These are phyloP conservation scores for Vanessa cardui DNA, from an alignment of 2,888 invertebrate species.

Conservation along the genomic window DNA sequence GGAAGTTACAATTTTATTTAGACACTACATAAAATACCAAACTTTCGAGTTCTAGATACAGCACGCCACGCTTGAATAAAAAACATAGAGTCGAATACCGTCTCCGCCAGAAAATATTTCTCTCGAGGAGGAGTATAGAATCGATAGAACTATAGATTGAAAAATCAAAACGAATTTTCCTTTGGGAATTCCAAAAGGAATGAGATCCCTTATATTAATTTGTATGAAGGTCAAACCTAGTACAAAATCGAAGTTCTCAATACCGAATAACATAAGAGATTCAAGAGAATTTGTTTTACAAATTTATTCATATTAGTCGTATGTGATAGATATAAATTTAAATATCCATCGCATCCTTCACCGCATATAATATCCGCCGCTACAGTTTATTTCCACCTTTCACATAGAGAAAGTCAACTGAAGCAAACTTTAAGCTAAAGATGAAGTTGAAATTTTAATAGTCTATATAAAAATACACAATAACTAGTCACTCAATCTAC, in stretches of 20 bases:
- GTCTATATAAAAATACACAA: neutral
- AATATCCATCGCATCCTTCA: no score
- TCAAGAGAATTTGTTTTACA: no score
- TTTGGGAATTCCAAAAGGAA: neutral
- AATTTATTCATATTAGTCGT: no score
- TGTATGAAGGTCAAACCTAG: no score
- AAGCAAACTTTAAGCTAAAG: neutral
- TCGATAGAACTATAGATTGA: neutral
- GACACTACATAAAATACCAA: no score
- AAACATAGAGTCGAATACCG: neutral
- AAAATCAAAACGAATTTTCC: neutral
- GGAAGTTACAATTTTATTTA: no score
- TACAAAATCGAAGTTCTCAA: no score
- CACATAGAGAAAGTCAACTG: neutral
- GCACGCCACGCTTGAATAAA: no score
- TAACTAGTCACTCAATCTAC: neutral
- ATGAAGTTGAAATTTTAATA: neutral
- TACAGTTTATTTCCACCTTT: neutral
- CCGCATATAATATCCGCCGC: neutral
- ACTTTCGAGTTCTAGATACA: no score
- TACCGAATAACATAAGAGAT: no score
- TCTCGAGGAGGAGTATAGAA: conserved; percentile 19
- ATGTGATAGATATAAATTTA: no score
- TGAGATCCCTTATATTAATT: neutral
- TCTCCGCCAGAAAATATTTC: conserved; percentile 21